A percentile compares a stretch with the other conserved stretches of the same genome.
These are phyloP conservation scores for Squalus acanthias DNA, from an alignment of 2,797 vertebrate species.

Conservation along the genomic window DNA sequence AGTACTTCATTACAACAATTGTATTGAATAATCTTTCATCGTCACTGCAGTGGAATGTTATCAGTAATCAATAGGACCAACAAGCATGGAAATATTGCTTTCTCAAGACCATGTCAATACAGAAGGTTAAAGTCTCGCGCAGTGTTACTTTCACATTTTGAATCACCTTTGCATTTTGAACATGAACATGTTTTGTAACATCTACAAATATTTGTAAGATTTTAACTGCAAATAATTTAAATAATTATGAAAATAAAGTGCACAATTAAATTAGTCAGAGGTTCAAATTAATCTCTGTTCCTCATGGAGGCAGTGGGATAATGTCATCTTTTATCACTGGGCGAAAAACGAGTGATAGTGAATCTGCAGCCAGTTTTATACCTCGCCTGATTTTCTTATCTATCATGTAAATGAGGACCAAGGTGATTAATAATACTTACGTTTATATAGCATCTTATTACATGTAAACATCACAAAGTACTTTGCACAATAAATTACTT, in stretches of 20 bases:
- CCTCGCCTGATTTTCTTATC: not conserved
- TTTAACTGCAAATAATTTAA: not conserved
- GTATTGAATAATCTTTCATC: not conserved
- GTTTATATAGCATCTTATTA: not conserved
- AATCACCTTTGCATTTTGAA: not conserved
- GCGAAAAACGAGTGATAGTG: not conserved
- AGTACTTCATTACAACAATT: not conserved
- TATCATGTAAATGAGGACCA: not conserved
- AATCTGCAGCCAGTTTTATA: not conserved
- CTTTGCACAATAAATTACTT: not conserved
- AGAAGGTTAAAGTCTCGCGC: not conserved
- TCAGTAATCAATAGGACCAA: conserved; percentile 18
- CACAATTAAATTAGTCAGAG: not conserved
- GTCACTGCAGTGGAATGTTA: not conserved
- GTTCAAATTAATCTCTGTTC: not conserved
- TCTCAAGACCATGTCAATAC: not conserved
- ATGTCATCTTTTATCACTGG: not conserved
- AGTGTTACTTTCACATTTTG: not conserved
- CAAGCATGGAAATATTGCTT: not conserved
- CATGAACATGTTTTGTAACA: not conserved
- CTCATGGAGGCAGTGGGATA: not conserved
- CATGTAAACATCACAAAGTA: not conserved
- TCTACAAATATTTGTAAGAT: not conserved
- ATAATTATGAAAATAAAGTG: not conserved
- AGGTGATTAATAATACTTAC: not conserved